These are phyloP conservation scores for Odocoileus hemionus DNA, from an alignment of 2,113 vertebrate genomes.

Conservation along the genomic window DNA sequence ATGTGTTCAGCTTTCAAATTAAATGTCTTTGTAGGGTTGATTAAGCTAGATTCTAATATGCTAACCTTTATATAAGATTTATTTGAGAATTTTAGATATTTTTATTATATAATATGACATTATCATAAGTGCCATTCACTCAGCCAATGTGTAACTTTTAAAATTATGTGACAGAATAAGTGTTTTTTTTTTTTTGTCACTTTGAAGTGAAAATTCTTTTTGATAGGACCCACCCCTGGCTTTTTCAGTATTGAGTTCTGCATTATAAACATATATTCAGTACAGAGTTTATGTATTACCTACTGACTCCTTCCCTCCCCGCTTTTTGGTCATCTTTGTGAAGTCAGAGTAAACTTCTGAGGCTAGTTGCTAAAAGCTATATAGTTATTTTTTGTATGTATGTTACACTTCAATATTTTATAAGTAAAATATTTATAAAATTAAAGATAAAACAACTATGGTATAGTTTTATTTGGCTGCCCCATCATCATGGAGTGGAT, in stretches of 20 bases:
- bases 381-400: background rate
- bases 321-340: background rate
- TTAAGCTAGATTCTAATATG: background rate
- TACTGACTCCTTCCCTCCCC: background rate
- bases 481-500: background rate
- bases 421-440: slow-evolving; percentile 13
- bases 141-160: background rate
- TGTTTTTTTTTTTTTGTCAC: background rate
- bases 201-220: background rate
- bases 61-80: background rate
- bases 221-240: background rate
- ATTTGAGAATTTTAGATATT: background rate
- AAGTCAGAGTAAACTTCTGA: background rate
- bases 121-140: background rate
- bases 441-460: background rate
- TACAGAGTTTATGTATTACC: background rate
- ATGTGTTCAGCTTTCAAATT: background rate
- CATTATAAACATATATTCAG: background rate
- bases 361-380: background rate
- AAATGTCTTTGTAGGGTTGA: background rate
- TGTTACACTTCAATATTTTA: background rate
- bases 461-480: background rate
- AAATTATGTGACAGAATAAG: background rate
- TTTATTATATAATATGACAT: background rate
- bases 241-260: background rate